Conservation (phyloP, 1,140 invertebrate genomes). For the Delia radicum region DNA sequence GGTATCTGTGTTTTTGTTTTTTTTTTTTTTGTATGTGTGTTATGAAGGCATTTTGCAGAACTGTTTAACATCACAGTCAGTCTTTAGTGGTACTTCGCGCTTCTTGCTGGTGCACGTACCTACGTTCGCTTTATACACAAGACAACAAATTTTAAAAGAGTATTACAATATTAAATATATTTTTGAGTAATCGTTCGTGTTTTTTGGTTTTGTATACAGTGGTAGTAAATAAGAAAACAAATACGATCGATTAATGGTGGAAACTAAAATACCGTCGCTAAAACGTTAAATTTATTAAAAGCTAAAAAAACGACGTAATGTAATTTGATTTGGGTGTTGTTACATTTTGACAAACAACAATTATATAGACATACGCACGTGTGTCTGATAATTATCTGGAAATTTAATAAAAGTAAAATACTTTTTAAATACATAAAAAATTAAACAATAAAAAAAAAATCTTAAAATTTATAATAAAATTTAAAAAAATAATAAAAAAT, state of each 20-base stretch:
- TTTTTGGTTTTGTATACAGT: not conserved
- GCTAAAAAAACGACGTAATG: not conserved
- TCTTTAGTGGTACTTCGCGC: constrained; percentile 56
- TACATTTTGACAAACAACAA: not conserved
- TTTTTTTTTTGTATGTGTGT: constrained; percentile 17
- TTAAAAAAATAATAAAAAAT: not conserved
- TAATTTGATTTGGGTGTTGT: not conserved
- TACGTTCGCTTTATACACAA: constrained; percentile 39
- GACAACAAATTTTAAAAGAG: not conserved
- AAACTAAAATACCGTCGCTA: not conserved
- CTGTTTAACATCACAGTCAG: constrained; percentile 50
- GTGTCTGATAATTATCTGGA: not conserved
- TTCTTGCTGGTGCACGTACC: constrained; percentile 52
- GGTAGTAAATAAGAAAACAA: not conserved
- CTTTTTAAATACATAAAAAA: not conserved
- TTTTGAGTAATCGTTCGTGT: not conserved
- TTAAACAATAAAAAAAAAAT: not conserved
- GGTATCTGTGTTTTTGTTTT: not conserved
- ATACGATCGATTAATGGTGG: not conserved
- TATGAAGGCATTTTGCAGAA: constrained; percentile 50
- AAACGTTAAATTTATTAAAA: not conserved
- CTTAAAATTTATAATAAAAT: not conserved
- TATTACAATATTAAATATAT: not conserved
- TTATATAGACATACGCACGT: not conserved
- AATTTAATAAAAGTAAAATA: not conserved